These are phyloP conservation scores for Augiades crinisus DNA, from an alignment of 2,888 invertebrate genomes.

Conservation along the genomic window DNA sequence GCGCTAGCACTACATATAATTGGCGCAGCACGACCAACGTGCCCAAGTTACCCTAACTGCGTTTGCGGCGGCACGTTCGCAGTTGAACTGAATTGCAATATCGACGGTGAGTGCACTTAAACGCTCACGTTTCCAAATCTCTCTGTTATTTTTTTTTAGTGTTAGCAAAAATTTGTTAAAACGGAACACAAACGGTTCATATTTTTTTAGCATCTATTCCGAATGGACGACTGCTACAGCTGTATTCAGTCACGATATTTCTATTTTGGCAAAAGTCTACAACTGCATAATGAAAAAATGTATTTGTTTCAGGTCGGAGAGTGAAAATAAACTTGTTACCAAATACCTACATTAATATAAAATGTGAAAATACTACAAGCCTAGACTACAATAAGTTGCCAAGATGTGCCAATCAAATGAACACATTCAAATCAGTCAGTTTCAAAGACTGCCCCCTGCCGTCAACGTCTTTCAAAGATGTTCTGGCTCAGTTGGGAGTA, in stretches of 20 bases:
- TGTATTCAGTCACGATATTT: neutral
- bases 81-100: constrained; percentile 73
- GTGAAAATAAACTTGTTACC: constrained; percentile 69
- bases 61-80: constrained; percentile 72
- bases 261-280: neutral
- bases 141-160: constrained; percentile 42
- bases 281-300: neutral
- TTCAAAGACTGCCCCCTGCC: constrained; percentile 81
- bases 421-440: constrained; percentile 68
- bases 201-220: constrained; percentile 2
- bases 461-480: constrained; percentile 69
- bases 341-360: constrained; percentile 65
- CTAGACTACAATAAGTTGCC: constrained; percentile 71
- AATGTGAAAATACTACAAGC: constrained; percentile 64
- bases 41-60: constrained; percentile 75
- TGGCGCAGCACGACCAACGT: constrained; percentile 59
- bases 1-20: constrained; percentile 64
- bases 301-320: constrained; percentile 59
- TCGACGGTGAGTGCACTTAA: constrained; percentile 70
- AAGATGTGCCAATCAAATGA: constrained; percentile 64
- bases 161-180: constrained; percentile 24
- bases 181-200: constrained; percentile 20
- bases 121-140: constrained; percentile 28
- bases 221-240: neutral
- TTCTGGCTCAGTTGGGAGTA: constrained; percentile 70